Evolutionary conservation across 2,113 vertebrate genomes (phyloP).

Genomic region (Blennius ocellaris): DNA sequence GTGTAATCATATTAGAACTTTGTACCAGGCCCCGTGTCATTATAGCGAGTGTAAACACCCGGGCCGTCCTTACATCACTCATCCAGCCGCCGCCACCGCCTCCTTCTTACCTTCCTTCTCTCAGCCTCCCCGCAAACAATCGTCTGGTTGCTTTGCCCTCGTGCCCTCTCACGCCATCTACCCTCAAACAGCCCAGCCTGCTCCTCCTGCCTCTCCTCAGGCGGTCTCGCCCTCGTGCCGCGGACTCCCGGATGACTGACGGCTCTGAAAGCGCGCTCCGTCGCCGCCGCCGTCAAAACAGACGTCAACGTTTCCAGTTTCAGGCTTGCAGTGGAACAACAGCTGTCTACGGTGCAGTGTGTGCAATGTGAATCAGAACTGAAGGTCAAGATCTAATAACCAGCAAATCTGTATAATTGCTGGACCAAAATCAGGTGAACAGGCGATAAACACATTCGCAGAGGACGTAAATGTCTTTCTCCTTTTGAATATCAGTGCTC

Average conservation of each 20-base stretch:
- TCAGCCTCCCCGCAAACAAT: constrained; percentile 20
- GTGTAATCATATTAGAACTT: constrained; percentile 28
- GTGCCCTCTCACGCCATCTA: not conserved
- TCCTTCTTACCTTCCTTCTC: not conserved
- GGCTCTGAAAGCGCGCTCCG: not conserved
- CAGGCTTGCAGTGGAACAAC: too few species aligned
- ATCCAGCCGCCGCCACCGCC: constrained; percentile 8
- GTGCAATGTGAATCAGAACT: too few species aligned
- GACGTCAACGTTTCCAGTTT: not conserved
- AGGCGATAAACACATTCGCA: too few species aligned
- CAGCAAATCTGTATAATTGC: too few species aligned
- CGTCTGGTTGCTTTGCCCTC: constrained; percentile 3
- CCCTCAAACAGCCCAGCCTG: not conserved
- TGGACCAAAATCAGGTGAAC: too few species aligned
- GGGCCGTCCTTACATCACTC: constrained; percentile 29
- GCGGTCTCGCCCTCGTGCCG: constrained; percentile 8
- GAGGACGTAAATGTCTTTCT: too few species aligned
- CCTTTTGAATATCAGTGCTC: too few species aligned
- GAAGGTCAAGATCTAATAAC: too few species aligned
- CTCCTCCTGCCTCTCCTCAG: constrained; percentile 7
- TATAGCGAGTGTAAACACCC: constrained; percentile 36
- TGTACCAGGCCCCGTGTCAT: constrained; percentile 3
- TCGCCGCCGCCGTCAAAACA: constrained; percentile 18
- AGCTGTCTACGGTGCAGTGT: too few species aligned
- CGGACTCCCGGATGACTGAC: rapidly evolving